Evolutionary conservation across 2,888 invertebrate species (phyloP), one percentile per base, ranked within the genome.

Genomic region (Merodon equestris): DNA sequence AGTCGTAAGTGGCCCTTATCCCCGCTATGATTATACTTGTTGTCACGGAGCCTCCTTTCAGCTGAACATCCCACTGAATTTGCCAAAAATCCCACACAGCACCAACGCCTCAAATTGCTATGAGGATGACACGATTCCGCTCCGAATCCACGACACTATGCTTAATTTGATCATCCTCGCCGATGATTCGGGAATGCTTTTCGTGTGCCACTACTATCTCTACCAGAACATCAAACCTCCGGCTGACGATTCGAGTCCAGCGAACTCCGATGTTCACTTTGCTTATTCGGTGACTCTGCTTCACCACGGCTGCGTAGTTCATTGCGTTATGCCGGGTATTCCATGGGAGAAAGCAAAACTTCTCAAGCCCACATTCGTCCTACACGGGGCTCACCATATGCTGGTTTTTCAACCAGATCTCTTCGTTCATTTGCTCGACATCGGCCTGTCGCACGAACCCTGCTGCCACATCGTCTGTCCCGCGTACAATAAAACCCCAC

Each of bases 391-490:
- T 81, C 94, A 95, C 86, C 94, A 95, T 84, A 91, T 97, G 86
- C 88, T 96, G 38, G 95, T 97, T 1, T 93, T 94, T 84, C 93
- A 95, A 18, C 95, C 96, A 12, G 95, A 94, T 85, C 90, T 95
- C 34, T 97, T 96, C 89, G 93, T 94, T 0, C 96, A 97, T 85
- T 89, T 97, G 19, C 90, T 97, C 61, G 97, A 97, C 89, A 93
- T 96, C 53, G 95, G 96, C 2, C 89, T 94, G 9, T 92, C 92
- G 84, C 96, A 96, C 87, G 96, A 96, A 86, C 96, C 96, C 0
- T 94, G 93, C 83, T 94, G 94, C 83, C 95, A 95, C 85, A 92
- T 95, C 60, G 91, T 94, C 0, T 91, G 94, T 14, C 92, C 94
- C 0, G 90, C 92, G 0, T 88, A 89, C 73, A 91, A 91, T 44